Evolutionary conservation across 2,113 vertebrate species (phyloP), one percentile per base, ranked within the genome.

Genomic region (Diadophis punctatus): DNA sequence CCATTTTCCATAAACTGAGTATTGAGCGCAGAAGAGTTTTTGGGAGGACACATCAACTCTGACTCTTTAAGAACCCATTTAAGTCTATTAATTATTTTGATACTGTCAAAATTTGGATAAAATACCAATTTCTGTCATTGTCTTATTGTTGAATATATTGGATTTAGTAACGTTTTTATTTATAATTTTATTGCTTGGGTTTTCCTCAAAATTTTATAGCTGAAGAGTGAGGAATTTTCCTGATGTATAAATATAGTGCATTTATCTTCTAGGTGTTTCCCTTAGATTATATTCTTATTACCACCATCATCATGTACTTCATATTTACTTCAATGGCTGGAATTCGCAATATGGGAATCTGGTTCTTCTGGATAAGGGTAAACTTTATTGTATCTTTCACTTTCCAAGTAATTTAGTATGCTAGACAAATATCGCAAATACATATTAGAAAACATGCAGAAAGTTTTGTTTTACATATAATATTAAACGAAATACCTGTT

Each of bases 291-390:
- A 97, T 99, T 96, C 98, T 99, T 95, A 99, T 99, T 97, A 98
- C 98, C 55, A 97, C 98, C 95, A 99, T 99, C 96, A 99, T 99
- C 68, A 98, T 99, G 98, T 99, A 99, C 95, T 99, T 99, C 93
- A 98, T 99, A 86, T 98, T 99, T 96, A 99, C 99, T 55, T 99
- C 99, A 86, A 99, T 99, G 99, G 99, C 99, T 22, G 99, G 99
- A 52, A 99, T 99, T 95, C 98, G 99, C 96, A 99, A 99, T 95
- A 99, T 99, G 98, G 99, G 99, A 88, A 98, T 99, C 97, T 99
- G 99, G 99, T 99, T 99, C 97, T 99, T 99, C 98, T 99, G 99
- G 99, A 98, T 99, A 96, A 97, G 98, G 98, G 99, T 99, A 98
- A 97, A 93, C 95, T 90, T 22, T 16, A 58, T 22, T 27, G 7